Percentiles rank a stretch among this genome's conserved stretches.
Conservation (phyloP, 2,113 vertebrate genomes). For the Brevimyrus niger region DNA sequence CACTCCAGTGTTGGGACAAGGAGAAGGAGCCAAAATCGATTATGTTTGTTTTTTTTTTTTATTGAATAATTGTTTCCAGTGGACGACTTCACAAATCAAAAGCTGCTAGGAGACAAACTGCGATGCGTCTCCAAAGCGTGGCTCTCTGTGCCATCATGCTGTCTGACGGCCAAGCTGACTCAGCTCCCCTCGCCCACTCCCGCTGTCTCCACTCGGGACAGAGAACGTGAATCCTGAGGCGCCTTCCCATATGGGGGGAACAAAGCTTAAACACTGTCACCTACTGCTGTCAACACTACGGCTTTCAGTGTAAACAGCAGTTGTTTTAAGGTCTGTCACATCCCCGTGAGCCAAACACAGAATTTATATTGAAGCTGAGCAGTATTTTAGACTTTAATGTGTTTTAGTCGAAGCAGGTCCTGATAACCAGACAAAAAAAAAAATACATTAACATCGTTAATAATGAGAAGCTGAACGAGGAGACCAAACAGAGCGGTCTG, state of each 20-base stretch:
- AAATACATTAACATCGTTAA: background rate
- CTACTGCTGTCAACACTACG: background rate
- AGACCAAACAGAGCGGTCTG: background rate
- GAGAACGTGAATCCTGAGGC: slow-evolving; percentile 20
- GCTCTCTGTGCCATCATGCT: background rate
- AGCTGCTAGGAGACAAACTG: background rate
- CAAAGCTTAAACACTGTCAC: slow-evolving; percentile 11
- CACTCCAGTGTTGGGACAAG: slow-evolving; percentile 64
- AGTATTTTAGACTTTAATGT: background rate
- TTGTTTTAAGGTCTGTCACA: background rate
- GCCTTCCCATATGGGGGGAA: background rate
- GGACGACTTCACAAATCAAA: background rate
- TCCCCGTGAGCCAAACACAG: background rate
- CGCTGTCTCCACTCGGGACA: slow-evolving; percentile 28
- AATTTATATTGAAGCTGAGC: background rate
- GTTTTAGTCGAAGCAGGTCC: background rate
- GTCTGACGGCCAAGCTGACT: background rate
- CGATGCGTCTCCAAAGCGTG: background rate
- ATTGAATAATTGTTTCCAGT: background rate
- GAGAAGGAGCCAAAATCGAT: slow-evolving; percentile 42
- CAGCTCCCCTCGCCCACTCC: background rate
- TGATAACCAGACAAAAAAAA: background rate
- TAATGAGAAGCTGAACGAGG: background rate
- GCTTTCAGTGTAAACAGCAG: background rate
- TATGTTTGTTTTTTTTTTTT: slow-evolving; percentile 6